Evolutionary conservation across 2,113 vertebrate genomes (phyloP), one percentile per base, ranked within the genome.

Genomic region (Boulengeromyrus knoepffleri): DNA sequence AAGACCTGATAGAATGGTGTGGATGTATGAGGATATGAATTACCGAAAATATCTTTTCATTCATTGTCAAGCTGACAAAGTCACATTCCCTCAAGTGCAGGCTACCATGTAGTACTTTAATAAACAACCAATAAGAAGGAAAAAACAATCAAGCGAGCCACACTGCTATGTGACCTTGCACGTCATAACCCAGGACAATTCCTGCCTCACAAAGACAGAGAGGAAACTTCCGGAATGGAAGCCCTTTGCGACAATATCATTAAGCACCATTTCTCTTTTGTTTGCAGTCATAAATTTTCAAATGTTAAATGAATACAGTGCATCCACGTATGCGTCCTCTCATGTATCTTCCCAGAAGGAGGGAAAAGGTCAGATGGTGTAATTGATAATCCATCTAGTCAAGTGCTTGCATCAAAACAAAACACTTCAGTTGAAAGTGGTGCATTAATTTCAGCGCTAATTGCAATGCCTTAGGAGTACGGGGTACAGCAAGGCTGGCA

Each of bases 301-400:
- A 42, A 39, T 0, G 7, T 9, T 58, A 58, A 88, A 58, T 46
- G 53, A 12, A 62, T 42, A 88, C 87, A 66, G 52, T 7, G 56
- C 87, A 4, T 58, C 36, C 52, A 88, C 1, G 3, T 1, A 36
- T 42, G 53, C 53, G 3, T 9, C 19, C 10, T 7, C 85, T 87
- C 31, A 21, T 53, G 27, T 31, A n/a, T 36, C 27, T 31, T 87
- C 85, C 36, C 85, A 6, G 24, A 45, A 85, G 85, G 85, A 87
- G n/a, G 45, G 42, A 88, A 31, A 88, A 88, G 39, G 87, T 66
- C 24, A 62, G 52, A 62, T 56, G 42, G 31, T 42, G 53, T 66
- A 88, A 88, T 13, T 45, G 52, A 88, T 88, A 66, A 88, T 88
- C 36, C 36, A 88, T 88, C 53, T 53, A 53, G 87, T 62, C 87